phyloP scores from a whole-genome alignment of 2,113 vertebrate species.

The Spheniscus mendiculus region DNA sequence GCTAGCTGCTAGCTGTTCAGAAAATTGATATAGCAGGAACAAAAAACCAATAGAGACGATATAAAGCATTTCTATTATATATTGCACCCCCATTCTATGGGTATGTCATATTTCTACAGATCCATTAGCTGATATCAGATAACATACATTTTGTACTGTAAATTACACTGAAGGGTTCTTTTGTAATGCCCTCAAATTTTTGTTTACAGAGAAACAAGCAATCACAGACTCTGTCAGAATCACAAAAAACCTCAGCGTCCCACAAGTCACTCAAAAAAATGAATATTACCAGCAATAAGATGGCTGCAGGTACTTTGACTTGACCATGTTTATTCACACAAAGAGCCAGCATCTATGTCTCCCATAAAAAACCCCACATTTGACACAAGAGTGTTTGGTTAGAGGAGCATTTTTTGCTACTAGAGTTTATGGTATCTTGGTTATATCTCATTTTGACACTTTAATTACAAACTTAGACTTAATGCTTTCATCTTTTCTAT shows the following conservation, averaged over 20 bases:
- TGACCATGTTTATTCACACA: neutral
- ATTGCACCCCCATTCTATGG: neutral
- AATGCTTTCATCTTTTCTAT: neutral
- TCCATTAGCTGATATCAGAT: neutral
- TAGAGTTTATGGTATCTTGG: neutral
- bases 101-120: neutral
- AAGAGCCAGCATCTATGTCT: neutral
- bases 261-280: neutral
- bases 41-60: neutral
- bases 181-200: neutral
- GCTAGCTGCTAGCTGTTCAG: neutral
- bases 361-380: neutral
- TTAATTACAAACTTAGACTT: slow-evolving; percentile 26
- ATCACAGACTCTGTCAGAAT: neutral
- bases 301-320: neutral
- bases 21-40: neutral
- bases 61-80: neutral
- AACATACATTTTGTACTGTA: neutral
- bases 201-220: neutral
- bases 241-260: neutral
- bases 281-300: neutral
- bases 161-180: neutral
- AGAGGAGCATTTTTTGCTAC: neutral
- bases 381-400: neutral
- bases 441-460: slow-evolving; percentile 43